phyloP scores from a whole-genome alignment of 2,797 vertebrate species.

The Halcyon chelicuti region DNA sequence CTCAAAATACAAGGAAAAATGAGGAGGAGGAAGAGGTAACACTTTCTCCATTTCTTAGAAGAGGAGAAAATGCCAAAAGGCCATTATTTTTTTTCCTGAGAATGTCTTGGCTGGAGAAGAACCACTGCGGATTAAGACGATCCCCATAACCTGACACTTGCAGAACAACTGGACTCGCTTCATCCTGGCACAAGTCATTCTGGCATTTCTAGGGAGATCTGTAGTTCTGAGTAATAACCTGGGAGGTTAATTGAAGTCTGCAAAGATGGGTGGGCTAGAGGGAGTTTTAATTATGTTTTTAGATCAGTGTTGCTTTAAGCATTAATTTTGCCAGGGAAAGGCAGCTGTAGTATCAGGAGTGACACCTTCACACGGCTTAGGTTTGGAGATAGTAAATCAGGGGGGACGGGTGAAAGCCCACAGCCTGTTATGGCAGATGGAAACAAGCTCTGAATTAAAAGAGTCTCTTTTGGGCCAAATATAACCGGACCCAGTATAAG shows the following conservation, averaged over 20 bases:
- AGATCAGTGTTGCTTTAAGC: not conserved
- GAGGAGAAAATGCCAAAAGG: not conserved
- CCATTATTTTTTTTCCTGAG: not conserved
- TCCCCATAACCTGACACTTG: not conserved
- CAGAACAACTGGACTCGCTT: not conserved
- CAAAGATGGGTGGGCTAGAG: conserved; percentile 9
- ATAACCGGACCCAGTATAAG: not conserved
- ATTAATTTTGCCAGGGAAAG: not conserved
- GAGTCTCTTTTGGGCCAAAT: not conserved
- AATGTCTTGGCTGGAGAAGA: not conserved
- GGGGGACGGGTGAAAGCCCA: not conserved
- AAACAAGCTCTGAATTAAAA: not conserved
- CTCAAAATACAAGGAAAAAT: not conserved
- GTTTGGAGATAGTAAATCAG: not conserved
- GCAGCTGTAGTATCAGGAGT: not conserved
- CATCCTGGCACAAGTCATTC: not conserved
- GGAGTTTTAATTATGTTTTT: not conserved
- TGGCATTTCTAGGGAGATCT: not conserved
- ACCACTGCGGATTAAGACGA: not conserved
- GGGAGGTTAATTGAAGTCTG: not conserved
- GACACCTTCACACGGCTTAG: not conserved
- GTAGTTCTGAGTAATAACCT: not conserved
- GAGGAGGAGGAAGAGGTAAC: not conserved
- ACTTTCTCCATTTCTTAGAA: conserved; percentile 3
- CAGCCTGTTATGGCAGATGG: not conserved